Conservation (phyloP, 2,797 vertebrate genomes). For the Propithecus perrieri region DNA sequence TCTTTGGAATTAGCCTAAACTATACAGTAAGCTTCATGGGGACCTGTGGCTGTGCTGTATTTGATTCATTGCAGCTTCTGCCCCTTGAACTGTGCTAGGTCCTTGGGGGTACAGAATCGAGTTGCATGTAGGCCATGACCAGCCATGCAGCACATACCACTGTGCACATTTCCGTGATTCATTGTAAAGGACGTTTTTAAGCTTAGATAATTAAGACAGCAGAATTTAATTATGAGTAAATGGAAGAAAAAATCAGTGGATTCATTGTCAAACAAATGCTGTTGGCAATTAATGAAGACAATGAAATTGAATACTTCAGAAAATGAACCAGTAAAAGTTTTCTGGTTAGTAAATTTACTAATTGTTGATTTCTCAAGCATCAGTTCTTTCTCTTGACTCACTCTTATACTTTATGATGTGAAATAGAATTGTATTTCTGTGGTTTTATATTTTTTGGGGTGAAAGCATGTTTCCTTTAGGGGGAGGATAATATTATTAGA, state of each 20-base stretch:
- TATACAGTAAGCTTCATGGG: neutral
- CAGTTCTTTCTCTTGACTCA: neutral
- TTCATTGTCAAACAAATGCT: neutral
- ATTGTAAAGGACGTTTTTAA: neutral
- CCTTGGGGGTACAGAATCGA: neutral
- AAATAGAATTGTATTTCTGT: constrained; percentile 17
- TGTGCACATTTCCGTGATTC: neutral
- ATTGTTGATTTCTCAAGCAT: constrained; percentile 20
- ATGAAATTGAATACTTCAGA: neutral
- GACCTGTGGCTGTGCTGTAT: no score
- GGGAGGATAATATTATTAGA: neutral
- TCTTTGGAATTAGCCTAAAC: neutral
- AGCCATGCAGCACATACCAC: neutral
- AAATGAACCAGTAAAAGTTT: neutral
- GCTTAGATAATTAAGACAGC: neutral
- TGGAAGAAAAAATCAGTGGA: constrained; percentile 8
- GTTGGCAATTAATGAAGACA: neutral
- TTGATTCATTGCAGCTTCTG: neutral
- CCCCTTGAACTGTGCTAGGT: neutral
- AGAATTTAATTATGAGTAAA: constrained; percentile 21
- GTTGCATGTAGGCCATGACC: neutral
- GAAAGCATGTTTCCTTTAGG: constrained; percentile 1
- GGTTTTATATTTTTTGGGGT: neutral
- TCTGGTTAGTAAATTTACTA: neutral
- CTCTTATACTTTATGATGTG: neutral